A percentile compares a stretch with the other conserved stretches of the same genome.
Conservation (phyloP, 1,140 invertebrate genomes). For the Bombus impatiens region DNA sequence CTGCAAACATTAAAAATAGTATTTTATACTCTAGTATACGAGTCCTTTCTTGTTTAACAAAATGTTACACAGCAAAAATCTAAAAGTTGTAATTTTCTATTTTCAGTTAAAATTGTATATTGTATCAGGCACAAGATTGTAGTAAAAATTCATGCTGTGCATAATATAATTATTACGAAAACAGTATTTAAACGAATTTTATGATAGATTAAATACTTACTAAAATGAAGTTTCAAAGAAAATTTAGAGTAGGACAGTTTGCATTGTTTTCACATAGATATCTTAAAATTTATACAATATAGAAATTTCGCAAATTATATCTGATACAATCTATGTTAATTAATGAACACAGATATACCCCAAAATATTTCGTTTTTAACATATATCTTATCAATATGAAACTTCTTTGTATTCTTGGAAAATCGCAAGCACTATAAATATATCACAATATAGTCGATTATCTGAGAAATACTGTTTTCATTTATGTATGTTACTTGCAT, state of each 20-base stretch:
- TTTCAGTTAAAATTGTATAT: constrained; percentile 23
- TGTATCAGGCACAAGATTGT: constrained; percentile 15
- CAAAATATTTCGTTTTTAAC: constrained; percentile 34
- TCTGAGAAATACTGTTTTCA: constrained; percentile 38
- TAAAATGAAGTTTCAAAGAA: neutral
- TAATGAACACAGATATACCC: constrained; percentile 48
- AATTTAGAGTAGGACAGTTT: neutral
- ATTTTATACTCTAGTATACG: neutral
- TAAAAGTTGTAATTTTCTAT: neutral
- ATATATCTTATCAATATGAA: constrained; percentile 10
- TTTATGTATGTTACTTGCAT: neutral
- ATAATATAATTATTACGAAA: constrained; percentile 2
- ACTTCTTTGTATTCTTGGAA: constrained; percentile 26
- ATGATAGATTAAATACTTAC: neutral
- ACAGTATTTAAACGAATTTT: neutral
- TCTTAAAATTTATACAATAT: constrained; percentile 58
- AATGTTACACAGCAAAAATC: neutral
- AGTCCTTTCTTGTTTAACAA: neutral
- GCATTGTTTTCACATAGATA: constrained; percentile 41
- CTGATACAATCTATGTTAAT: constrained; percentile 35
- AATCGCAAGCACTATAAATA: constrained; percentile 45
- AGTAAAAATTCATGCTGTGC: constrained; percentile 16
- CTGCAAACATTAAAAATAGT: constrained; percentile 10
- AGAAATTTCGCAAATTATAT: constrained; percentile 48
- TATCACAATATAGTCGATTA: constrained; percentile 57